phyloP scores from a whole-genome alignment of 2,888 invertebrate species.

The Bombyx huttoni region DNA sequence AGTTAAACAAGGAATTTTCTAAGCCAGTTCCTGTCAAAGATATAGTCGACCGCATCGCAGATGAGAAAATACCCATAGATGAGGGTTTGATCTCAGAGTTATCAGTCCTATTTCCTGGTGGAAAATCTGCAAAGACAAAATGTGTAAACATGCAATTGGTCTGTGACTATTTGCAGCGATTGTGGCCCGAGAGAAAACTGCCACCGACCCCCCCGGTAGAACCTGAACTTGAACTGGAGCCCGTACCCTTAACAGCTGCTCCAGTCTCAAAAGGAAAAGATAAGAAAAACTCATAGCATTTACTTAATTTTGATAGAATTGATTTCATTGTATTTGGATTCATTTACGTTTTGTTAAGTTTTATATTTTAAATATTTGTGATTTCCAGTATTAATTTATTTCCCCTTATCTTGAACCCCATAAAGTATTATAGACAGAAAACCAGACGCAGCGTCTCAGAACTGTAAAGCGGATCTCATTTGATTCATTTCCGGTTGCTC shows the following conservation, averaged over 20 bases:
- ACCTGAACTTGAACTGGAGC: conserved; percentile 5
- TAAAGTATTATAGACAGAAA: not conserved
- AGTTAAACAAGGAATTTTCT: conserved; percentile 9
- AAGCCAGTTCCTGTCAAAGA: conserved; percentile 13
- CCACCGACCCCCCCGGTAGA: conserved; percentile 29
- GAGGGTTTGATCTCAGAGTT: conserved; percentile 24
- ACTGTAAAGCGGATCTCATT: conserved; percentile 33
- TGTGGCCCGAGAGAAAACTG: conserved; percentile 33
- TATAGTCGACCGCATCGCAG: conserved; percentile 7
- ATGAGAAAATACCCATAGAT: conserved; percentile 13
- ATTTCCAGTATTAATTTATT: not conserved
- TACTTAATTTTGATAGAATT: not conserved
- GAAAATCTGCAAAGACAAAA: conserved; percentile 15
- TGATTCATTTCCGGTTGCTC: conserved; percentile 26
- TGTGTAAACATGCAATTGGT: conserved; percentile 19
- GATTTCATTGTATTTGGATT: conserved; percentile 4
- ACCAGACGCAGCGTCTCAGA: conserved; percentile 1
- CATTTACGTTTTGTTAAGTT: conserved; percentile 6
- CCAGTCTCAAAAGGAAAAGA: not conserved
- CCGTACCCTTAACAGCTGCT: not conserved
- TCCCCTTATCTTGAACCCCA: no score
- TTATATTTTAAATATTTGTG: conserved; percentile 1
- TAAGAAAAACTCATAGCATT: conserved; percentile 2
- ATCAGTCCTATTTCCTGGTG: conserved; percentile 20
- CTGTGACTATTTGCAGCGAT: conserved; percentile 26